A percentile compares a stretch with the other conserved stretches of the same genome.
These are phyloP conservation scores for Spodoptera picta DNA, from an alignment of 2,888 invertebrate genomes.

Conservation along the genomic window DNA sequence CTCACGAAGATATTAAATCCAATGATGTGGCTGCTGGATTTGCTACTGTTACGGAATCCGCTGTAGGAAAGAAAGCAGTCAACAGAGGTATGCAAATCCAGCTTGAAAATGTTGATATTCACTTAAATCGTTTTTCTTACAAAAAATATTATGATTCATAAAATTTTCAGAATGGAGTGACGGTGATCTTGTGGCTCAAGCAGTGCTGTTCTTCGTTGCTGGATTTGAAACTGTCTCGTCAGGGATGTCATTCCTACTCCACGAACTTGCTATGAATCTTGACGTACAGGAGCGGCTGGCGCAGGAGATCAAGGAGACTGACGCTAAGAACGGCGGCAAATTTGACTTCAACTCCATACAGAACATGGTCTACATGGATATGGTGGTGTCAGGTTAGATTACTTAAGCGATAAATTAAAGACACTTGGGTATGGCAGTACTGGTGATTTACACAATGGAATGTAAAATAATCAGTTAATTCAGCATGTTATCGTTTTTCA, in stretches of 20 bases:
- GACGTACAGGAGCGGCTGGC: constrained; percentile 88
- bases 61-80: constrained; percentile 66
- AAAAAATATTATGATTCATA: too few species aligned
- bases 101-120: too few species aligned
- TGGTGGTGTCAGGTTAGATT: constrained; percentile 87
- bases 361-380: constrained; percentile 89
- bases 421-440: too few species aligned
- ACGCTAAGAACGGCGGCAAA: constrained; percentile 75
- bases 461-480: too few species aligned
- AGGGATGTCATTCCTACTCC: constrained; percentile 83
- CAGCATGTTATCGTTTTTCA: too few species aligned
- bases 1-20: constrained; percentile 61
- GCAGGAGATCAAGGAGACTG: constrained; percentile 86
- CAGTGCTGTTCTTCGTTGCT: constrained; percentile 87
- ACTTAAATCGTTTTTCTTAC: too few species aligned
- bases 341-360: constrained; percentile 86
- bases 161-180: constrained; percentile 71
- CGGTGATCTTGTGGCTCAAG: constrained; percentile 82
- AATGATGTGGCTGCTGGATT: constrained; percentile 72
- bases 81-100: constrained; percentile 62
- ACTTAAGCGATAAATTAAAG: too few species aligned
- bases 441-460: not conserved
- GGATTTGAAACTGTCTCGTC: constrained; percentile 87
- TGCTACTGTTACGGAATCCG: constrained; percentile 79
- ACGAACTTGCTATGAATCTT: constrained; percentile 89